phyloP scores from a whole-genome alignment of 2,113 vertebrate genomes.

The Anguilla japonica region DNA sequence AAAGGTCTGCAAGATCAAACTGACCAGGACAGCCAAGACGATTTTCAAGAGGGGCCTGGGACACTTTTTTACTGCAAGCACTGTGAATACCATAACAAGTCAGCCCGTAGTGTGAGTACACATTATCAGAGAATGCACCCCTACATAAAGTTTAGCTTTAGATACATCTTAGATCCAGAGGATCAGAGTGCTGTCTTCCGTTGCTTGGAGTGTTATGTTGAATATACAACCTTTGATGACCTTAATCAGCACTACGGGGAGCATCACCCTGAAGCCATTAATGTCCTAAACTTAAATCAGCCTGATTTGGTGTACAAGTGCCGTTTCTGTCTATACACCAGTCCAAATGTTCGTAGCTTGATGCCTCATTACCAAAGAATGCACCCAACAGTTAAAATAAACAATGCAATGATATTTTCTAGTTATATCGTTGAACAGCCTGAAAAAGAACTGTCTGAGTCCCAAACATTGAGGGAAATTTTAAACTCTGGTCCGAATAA shows the following conservation, averaged over 20 bases:
- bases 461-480: conserved; percentile 69
- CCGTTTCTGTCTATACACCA: conserved; percentile 80
- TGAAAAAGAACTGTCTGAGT: conserved; percentile 62
- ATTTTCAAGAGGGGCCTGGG: conserved; percentile 55
- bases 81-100: conserved; percentile 83
- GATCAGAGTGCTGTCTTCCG: conserved; percentile 84
- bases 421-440: conserved; percentile 75
- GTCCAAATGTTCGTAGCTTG: conserved; percentile 71
- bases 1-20: conserved; percentile 68
- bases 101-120: conserved; percentile 70
- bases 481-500: conserved; percentile 77
- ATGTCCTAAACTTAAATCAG: conserved; percentile 77
- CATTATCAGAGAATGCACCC: conserved; percentile 88
- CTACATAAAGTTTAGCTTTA: conserved; percentile 77
- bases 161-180: conserved; percentile 78
- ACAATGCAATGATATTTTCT: conserved; percentile 84
- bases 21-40: conserved; percentile 18
- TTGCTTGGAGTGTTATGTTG: conserved; percentile 87
- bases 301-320: conserved; percentile 82
- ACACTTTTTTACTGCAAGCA: conserved; percentile 84
- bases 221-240: conserved; percentile 78
- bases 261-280: conserved; percentile 81
- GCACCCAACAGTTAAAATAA: conserved; percentile 79
- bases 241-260: conserved; percentile 81
- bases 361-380: conserved; percentile 86